Evolutionary conservation across 2,113 vertebrate species (phyloP).

Genomic region (Chionis minor): DNA sequence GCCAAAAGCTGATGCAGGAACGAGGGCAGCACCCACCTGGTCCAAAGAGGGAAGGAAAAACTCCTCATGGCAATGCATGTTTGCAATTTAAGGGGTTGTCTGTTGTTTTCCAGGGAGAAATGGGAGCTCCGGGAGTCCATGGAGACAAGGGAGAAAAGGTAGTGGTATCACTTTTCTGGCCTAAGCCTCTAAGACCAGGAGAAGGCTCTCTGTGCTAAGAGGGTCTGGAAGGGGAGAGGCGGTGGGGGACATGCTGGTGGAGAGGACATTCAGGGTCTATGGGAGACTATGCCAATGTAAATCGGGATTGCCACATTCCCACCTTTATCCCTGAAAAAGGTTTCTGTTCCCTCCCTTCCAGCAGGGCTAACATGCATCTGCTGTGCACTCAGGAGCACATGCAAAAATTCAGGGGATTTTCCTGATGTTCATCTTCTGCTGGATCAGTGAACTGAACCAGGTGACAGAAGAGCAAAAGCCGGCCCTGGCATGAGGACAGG

Average conservation of each 20-base stretch:
- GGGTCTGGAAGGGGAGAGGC: background rate
- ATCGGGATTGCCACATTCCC: background rate
- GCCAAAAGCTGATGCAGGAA: background rate
- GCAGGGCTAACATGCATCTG: background rate
- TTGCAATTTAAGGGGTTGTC: background rate
- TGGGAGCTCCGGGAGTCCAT: conserved; percentile 35
- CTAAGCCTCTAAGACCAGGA: background rate
- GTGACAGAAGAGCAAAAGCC: background rate
- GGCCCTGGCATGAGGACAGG: accelerated
- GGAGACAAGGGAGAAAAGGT: conserved; percentile 70
- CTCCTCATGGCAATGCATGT: accelerated
- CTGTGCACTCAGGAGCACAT: accelerated
- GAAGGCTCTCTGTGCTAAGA: background rate
- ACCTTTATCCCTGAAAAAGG: background rate
- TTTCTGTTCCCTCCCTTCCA: background rate
- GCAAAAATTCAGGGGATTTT: accelerated
- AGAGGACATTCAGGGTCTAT: background rate
- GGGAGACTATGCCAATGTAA: background rate
- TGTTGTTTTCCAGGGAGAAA: conserved; percentile 62
- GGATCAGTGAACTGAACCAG: background rate
- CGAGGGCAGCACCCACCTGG: accelerated
- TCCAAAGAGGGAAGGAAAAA: background rate
- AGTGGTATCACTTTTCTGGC: accelerated
- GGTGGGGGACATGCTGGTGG: background rate
- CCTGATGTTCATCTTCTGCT: background rate